Evolutionary conservation across 1,140 invertebrate species (phyloP), one percentile per base, ranked within the genome.

Genomic region (Psix sp.): DNA sequence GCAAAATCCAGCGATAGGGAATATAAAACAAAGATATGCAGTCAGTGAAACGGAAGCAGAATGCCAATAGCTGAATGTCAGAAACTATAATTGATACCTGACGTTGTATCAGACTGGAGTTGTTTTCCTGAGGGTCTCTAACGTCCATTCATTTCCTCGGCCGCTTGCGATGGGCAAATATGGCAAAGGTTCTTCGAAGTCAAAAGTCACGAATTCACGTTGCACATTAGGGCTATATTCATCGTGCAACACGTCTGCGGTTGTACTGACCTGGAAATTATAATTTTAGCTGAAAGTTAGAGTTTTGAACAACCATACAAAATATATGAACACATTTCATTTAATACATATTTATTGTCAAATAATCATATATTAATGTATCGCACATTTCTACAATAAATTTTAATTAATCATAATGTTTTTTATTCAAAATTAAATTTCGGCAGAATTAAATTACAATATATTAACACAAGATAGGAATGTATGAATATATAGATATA

Each of bases 101-200:
- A 86, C 83, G 80, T 72, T 83, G 66, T 86, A 85, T 88, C 88
- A 89, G 76, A 89, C 89, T 24, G 86, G 88, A 43, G 88, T 90
- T 15, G 87, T 89, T 57, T 84, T 81, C 77, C 88, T 83, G 10
- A 89, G 79, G 7, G 88, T 84, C 49, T 89, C 88, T 33, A 84
- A 82, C 24, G 83, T 81, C 84, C 85, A 83, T 48, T 81, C 79
- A 48, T 77, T 76, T 29, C 71, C 75, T 24, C 81, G 79, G 31
- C 71, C 76, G 26, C 81, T 79, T 3, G 81, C 73, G 39, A 70
- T 82, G 10, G 84, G 77, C n/a, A 84, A 76, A 13, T 84, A 80
- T 14, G 86, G 85, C 29, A 84, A 51, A 26, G 84, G 82, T 45
- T 83, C 82, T 39, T 87, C 85, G 43, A 88, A 72, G 74, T 88